Base-by-base conservation (phyloP, 2,888 invertebrate genomes). In the Eilema griseolum region DNA sequence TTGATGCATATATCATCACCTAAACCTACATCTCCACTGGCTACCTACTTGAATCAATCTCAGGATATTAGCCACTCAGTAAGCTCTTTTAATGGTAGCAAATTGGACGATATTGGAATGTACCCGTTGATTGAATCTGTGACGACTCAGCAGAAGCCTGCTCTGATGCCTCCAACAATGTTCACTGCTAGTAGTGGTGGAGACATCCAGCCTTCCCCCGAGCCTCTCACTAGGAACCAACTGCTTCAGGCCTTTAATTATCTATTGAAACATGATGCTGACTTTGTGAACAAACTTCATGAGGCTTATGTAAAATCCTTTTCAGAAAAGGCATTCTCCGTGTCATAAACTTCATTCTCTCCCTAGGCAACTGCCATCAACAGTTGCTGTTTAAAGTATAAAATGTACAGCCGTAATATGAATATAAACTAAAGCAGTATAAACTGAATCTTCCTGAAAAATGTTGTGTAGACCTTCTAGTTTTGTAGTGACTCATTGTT, bases 271-370 rank as follows among this genome's bases (percentile, higher is more conserved):
- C 97, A 97, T 92, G 98, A 99, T 91, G 96, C 97, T 46, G 98
- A 98, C 81, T 99, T 99, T 94, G 97, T 98, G 52, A 97, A 97
- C 87, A 98, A 98, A 91, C 95, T 99, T 76, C 98, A 99, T 88
- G 98, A 99, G 93, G 99, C 98, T 69, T 99, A 99, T 89, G 97
- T 98, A 24, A 98, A 98, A 93, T 98, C 98, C 46, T 97, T 98
- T 86, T 96, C 97, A 87, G 97, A 97, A 87, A 95, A 95, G 86
- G 88, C 94, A 70, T 95, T 92, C 83, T 95, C 95, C 71, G 95
- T 95, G 83, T 95, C 95, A 89, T 95, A 95, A 93, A 89, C 86
- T 87, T 87, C 83, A 86, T 88, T 88, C 74, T 88, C 85, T 76
- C 67, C 80, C 84, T 86, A 73, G 81, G 86, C 83, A 83, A 78